Evolutionary conservation across 1,140 invertebrate genomes (phyloP), one percentile per base, ranked within the genome.

Genomic region (Prorops nasuta): DNA sequence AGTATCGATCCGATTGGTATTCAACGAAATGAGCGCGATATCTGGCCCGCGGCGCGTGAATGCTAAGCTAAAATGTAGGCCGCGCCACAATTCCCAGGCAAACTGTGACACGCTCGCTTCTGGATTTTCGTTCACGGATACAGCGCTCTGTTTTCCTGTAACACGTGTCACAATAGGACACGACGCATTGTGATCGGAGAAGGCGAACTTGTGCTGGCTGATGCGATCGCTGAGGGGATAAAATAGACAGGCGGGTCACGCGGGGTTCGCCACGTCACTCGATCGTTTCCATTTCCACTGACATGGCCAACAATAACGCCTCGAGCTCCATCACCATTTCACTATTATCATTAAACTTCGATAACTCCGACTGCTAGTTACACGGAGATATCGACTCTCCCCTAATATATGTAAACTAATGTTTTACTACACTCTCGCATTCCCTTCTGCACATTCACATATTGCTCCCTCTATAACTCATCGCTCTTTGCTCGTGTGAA

Each of bases 1-100:
- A 19, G 21, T 31, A n/a, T 38, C 42, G 49, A 56, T 44, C 53
- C 56, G 31, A 36, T n/a, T 28, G 24, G 10, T 6, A 28, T 28
- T 28, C 24, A 28, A 4, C 24, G 4, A 10, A 10, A 6, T 28
- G 24, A 10, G 4, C 10, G 24, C 24, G n/a, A n/a, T n/a, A n/a
- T 28, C 24, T 28, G 24, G 24, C 24, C 24, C 24, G 24, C 24
- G 24, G 24, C 10, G 24, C 10, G 24, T 28, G 24, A n/a, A n/a
- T n/a, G n/a, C n/a, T n/a, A n/a, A n/a, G n/a, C n/a, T n/a, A n/a
- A n/a, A n/a, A n/a, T n/a, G n/a, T n/a, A n/a, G n/a, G n/a, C n/a
- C 24, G 24, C 24, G 24, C 24, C 4, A 28, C 24, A 28, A 28
- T 28, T 28, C 24, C 24, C 24, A 28, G 24, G n/a, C 24, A 6